Base-by-base conservation (phyloP, 2,113 vertebrate species). In the Syngnathus floridae region DNA sequence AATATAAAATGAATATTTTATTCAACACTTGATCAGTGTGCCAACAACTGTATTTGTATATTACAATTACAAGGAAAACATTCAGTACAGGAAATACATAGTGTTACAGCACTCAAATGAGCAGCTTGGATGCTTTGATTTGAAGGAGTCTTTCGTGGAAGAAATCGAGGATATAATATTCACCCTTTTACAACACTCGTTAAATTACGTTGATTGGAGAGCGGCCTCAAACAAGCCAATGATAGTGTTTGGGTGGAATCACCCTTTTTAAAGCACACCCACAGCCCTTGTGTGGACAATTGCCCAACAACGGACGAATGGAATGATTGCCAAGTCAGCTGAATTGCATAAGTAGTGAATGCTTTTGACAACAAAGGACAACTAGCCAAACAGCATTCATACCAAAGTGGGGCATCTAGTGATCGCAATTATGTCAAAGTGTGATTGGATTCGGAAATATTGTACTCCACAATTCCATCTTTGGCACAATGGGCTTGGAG, bases 401-500 rank as follows among this genome's bases (percentile, higher is more conserved):
- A 37, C 37, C 9, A 58, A 58, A 36, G 14, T 10, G 56, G 17
- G 1, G 35, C 14, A 4, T 16, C 7, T 5, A 8, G 55, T 10
- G 19, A 11, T 56, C 35, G 26, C 54, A 56, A 14, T 35, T 14
- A 37, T 57, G 35, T 16, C 55, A 19, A 16, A 57, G 17, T 35
- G 56, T 10, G 36, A 36, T 19, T 3, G 19, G 17, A 36, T 43
- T 14, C 10, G 6, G 16, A 7, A 13, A 61, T 1, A 52, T 59
- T 13, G 26, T 41, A 37, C n/a, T 37, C 3, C n/a, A 21, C 0
- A 36, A 59, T 36, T 65, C 37, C 13, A 51, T 14, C 4, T 22
- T 67, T 52, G 31, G 38, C 54, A 78, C 67, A 76, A 74, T 43
- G 37, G 1, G n/a, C 37, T 26, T 17, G 74, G 62, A 16, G 70